Conservation (phyloP, 2,113 vertebrate genomes). For the Ailurus styani region DNA sequence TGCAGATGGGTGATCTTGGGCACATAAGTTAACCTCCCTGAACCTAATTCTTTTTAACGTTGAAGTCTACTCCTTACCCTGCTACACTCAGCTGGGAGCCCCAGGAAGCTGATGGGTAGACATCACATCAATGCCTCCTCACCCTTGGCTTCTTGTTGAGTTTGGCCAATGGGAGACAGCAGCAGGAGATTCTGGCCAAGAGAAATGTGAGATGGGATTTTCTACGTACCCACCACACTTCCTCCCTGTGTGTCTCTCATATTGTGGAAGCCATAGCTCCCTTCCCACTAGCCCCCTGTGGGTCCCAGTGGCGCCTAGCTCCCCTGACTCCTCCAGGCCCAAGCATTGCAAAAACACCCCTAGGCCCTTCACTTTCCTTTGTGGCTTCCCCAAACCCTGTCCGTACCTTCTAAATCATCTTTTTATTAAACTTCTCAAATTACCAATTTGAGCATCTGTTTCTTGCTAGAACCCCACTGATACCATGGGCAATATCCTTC, state of each 20-base stretch:
- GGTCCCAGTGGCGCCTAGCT: too few species aligned
- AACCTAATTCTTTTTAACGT: not conserved
- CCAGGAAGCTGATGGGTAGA: not conserved
- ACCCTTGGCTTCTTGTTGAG: not conserved
- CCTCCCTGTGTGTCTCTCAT: rapidly evolving
- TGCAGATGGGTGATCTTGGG: not conserved
- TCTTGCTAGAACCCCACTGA: not conserved
- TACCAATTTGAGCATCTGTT: not conserved
- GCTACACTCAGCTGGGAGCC: not conserved
- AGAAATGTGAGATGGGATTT: rapidly evolving
- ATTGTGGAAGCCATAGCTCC: not conserved
- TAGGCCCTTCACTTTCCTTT: not conserved
- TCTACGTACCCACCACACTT: not conserved
- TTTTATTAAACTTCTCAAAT: not conserved
- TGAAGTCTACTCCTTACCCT: not conserved
- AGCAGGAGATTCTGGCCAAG: not conserved
- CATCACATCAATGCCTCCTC: not conserved
- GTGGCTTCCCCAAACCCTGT: not conserved
- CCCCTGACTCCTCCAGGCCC: not conserved
- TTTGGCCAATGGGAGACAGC: not conserved
- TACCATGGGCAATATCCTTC: not conserved
- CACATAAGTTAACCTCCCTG: not conserved
- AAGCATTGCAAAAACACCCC: rapidly evolving
- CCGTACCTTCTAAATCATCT: not conserved
- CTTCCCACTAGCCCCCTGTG: not conserved